Evolutionary conservation across 2,888 invertebrate genomes (phyloP).

Genomic region (Ernsta delagoae): DNA sequence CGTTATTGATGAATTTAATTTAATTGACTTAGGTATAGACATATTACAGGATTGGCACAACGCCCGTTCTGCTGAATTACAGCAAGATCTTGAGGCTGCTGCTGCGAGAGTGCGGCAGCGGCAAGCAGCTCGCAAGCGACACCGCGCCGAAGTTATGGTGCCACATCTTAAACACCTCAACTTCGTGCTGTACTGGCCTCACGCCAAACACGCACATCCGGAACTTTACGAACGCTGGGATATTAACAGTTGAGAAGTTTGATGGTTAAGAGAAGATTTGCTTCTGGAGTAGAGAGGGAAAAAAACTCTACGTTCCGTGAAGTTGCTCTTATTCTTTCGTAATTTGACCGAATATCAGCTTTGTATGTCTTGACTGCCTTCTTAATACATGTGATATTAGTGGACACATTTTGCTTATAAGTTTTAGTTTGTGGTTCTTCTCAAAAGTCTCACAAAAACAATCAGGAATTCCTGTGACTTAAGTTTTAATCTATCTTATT

Average conservation of each 20-base stretch:
- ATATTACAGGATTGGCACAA: conserved; percentile 58
- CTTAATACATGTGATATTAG: no score
- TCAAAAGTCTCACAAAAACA: background rate
- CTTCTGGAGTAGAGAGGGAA: no score
- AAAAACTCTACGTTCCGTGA: no score
- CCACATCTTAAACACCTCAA: conserved; percentile 61
- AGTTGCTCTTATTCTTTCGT: no score
- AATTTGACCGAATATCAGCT: no score
- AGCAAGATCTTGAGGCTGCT: conserved; percentile 44
- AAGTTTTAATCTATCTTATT: background rate
- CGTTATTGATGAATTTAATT: no score
- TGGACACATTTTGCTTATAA: background rate
- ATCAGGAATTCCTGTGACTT: background rate
- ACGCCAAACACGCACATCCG: conserved; percentile 67
- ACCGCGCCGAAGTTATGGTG: conserved; percentile 69
- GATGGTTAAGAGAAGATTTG: no score
- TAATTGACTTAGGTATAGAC: no score
- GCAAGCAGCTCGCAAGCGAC: conserved; percentile 67
- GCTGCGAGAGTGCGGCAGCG: conserved; percentile 48
- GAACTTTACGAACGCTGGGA: conserved; percentile 76
- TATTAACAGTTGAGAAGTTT: conserved; percentile 52
- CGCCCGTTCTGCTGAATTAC: conserved; percentile 46
- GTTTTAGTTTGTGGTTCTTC: background rate
- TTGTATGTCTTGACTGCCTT: no score
- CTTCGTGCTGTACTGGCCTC: conserved; percentile 76